phyloP scores from a whole-genome alignment of 92 coral and sea anemone species.

The Zoanthus sociatus region DNA sequence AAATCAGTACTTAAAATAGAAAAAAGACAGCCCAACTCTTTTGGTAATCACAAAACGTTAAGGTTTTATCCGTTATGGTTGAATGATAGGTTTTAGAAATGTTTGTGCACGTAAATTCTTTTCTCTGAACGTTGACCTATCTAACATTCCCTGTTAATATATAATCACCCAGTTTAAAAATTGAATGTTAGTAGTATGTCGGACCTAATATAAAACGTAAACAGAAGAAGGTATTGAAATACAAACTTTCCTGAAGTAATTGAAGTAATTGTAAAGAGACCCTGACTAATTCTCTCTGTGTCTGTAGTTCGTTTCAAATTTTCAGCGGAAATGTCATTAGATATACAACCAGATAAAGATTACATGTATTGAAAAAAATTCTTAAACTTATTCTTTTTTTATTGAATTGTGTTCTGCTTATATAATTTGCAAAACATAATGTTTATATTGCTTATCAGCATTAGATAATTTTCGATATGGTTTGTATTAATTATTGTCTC shows the following conservation, averaged over 20 bases:
- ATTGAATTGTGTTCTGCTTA: background rate
- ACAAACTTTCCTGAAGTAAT: background rate
- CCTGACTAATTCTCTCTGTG: background rate
- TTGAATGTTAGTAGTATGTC: background rate
- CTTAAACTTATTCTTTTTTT: background rate
- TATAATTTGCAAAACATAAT: background rate
- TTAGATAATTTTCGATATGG: background rate
- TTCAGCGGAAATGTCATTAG: conserved; percentile 42
- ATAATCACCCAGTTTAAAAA: background rate
- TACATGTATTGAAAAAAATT: background rate
- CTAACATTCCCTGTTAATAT: background rate
- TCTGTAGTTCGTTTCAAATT: conserved; percentile 10
- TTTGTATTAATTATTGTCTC: background rate
- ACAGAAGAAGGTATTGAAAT: background rate
- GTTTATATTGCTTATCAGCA: background rate
- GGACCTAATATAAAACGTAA: background rate
- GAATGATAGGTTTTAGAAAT: no score
- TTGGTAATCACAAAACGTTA: no score
- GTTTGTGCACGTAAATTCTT: no score
- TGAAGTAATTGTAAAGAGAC: background rate
- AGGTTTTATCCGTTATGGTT: no score
- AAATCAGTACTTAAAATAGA: no score
- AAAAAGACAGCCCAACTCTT: no score
- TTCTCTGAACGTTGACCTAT: no score
- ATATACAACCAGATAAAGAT: conserved; percentile 22